Evolutionary conservation across 2,113 vertebrate species (phyloP), one percentile per base, ranked within the genome.

Genomic region (Myotis yumanensis): DNA sequence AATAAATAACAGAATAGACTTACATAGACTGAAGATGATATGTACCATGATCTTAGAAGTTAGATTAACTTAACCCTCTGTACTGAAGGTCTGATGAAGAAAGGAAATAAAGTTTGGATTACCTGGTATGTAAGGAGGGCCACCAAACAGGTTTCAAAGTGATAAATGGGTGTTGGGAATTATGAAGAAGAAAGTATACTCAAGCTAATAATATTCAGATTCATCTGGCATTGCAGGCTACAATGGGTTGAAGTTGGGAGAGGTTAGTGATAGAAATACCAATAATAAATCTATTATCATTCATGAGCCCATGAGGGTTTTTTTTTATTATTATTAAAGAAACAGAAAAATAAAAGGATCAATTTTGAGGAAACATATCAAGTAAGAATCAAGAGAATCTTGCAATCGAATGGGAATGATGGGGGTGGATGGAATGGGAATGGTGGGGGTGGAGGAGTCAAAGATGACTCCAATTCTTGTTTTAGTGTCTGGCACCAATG

Each of bases 401-500:
- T 76, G 40, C 48, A 79, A 82, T 4, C n/a, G 66, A 75, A 79
- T 14, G 12, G 82, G 82, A 89, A 89, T 25, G 15, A 57, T 48
- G 80, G 75, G 87, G 75, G 89, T 32, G 76, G 95, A 79, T 1
- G 30, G 81, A 75, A 83, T 14, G 16, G 82, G 82, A 89, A 89
- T 25, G 15, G 64, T 48, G 80, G 75, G 87, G 75, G 89, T 35
- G 71, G 95, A 89, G 75, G 90, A 93, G 76, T 54, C 90, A 66
- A 72, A 75, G 54, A 96, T 73, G 59, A 83, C 85, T 96, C 81
- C 71, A 72, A 52, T 83, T 82, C 81, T 71, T 86, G 77, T 89
- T 89, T 88, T 30, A 6, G 75, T 94, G 95, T 97, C 97, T 96
- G 91, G 94, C 95, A 95, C 90, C 92, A 69, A 20, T 11, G 90